Base-by-base conservation (phyloP, 1,140 invertebrate genomes). In the Diprion similis region DNA sequence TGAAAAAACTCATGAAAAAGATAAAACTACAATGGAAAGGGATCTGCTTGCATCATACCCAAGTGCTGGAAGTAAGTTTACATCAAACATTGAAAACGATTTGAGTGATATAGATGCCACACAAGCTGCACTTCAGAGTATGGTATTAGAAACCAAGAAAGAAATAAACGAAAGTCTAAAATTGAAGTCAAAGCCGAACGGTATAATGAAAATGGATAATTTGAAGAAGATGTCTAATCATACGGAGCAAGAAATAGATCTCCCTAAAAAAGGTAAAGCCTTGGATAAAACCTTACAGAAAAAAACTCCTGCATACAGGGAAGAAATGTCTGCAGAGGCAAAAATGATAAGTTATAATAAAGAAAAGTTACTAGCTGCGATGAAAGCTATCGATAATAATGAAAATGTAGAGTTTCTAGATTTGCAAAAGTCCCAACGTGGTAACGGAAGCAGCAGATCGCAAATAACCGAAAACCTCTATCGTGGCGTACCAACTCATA, bases 381-480 rank as follows among this genome's bases (percentile, higher is more conserved):
- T 93, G 73, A 91, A 91, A 79, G 91, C 90, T 15, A 93, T 93
- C 69, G 92, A 93, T 80, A 86, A 90, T 77, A 90, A 89, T 46
- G 90, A 91, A 68, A 89, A 89, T 73, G 83, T 90, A 48, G 89
- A 90, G 48, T 83, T 83, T 77, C 45, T 78, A 66, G 71, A 24
- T 51, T 45, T 83, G 76, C 78, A 82, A 73, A 83, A 80, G 72
- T 70, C 71, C 37, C 71, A 72, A 51, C 75, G 69, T 72, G 77
- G 80, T 48, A 83, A 73, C 64, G 70, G 71, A 1, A 71, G 48
- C 17, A 81, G 71, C 37, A 80, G 81, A 70, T 82, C 81, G 10
- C 81, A 85, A 75, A 82, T 87, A n/a, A 85, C 83, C n/a, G 86
- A 87, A 73, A 87, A 86, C 81, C 74, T 87, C n/a, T 85, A 82